Conservation (phyloP, 2,113 vertebrate species). For the Trachemys scripta region DNA sequence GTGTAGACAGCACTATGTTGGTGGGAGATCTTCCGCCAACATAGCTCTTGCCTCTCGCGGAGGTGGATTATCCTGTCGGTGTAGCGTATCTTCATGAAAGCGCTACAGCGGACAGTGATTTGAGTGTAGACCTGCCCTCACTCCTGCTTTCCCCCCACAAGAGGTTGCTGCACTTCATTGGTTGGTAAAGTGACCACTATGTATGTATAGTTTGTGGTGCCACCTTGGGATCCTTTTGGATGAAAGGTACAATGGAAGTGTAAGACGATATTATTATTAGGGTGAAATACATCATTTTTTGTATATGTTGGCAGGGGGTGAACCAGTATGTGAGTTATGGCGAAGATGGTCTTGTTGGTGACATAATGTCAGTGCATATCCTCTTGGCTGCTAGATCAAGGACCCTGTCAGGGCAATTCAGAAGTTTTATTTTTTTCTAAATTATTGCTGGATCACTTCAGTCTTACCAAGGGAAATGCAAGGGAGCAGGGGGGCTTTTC, state of each 20-base stretch:
- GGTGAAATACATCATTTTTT: neutral
- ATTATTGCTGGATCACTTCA: neutral
- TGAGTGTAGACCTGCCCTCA: neutral
- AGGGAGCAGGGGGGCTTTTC: neutral
- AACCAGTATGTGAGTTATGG: neutral
- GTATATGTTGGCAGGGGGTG: neutral
- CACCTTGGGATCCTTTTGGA: neutral
- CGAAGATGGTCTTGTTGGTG: neutral
- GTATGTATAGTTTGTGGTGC: neutral
- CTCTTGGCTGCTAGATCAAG: neutral
- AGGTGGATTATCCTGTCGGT: neutral
- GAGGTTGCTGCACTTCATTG: neutral
- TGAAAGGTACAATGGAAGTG: neutral
- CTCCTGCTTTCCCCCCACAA: neutral
- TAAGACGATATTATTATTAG: neutral
- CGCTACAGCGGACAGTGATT: neutral
- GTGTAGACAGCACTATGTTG: no score
- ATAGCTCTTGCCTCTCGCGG: no score
- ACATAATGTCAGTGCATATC: neutral
- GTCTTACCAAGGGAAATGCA: neutral
- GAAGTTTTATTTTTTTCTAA: conserved; percentile 18
- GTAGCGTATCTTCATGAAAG: neutral
- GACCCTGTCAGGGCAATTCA: neutral
- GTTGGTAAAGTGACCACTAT: neutral
- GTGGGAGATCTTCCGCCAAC: no score